Evolutionary conservation across 2,113 vertebrate genomes (phyloP).

Genomic region (Campylomormyrus tamandua): DNA sequence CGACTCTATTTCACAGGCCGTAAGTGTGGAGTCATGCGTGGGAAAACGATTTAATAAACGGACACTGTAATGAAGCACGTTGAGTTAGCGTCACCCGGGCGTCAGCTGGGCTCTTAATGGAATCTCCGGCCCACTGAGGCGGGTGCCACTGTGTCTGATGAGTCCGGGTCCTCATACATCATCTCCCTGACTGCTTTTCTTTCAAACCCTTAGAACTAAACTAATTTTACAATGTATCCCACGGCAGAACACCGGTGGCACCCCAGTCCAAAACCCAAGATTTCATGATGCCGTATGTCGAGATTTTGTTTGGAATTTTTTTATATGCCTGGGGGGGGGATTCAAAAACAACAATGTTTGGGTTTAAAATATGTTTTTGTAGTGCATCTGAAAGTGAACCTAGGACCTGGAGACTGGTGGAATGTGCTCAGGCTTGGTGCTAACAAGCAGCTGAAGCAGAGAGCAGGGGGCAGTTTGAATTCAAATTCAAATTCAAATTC

Average conservation of each 20-base stretch:
- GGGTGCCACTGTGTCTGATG: not conserved
- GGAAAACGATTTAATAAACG: not conserved
- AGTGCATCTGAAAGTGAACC: not conserved
- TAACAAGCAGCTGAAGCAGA: not conserved
- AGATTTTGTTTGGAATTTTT: not conserved
- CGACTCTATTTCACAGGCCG: not conserved
- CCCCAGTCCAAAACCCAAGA: not conserved
- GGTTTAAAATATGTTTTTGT: not conserved
- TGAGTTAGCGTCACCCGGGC: not conserved
- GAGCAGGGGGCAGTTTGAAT: not conserved
- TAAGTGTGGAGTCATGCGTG: not conserved
- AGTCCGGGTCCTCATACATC: not conserved
- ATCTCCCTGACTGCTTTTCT: not conserved
- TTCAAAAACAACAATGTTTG: not conserved
- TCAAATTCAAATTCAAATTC: no score
- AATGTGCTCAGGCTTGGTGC: not conserved
- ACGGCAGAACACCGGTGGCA: not conserved
- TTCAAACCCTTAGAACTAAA: not conserved
- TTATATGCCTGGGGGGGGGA: not conserved
- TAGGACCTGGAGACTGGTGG: no score
- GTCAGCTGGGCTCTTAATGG: not conserved
- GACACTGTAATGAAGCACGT: not conserved
- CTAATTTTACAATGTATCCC: not conserved
- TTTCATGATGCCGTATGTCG: not conserved
- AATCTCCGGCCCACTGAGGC: not conserved